Conservation (phyloP, 2,797 vertebrate species). For the Enteromius unitaeniatus region DNA sequence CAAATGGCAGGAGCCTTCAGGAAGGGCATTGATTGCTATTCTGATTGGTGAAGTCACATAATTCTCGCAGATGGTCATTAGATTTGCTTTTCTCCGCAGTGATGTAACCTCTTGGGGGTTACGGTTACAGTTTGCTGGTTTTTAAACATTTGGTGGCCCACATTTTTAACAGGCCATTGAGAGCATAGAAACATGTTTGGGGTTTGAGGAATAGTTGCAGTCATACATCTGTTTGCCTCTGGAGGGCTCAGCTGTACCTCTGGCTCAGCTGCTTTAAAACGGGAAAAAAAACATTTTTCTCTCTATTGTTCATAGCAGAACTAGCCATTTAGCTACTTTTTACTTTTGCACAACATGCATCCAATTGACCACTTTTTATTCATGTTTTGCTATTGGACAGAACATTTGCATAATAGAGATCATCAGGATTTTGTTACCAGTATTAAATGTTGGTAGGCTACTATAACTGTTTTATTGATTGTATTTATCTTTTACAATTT, state of each 20-base stretch:
- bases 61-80: constrained; percentile 1
- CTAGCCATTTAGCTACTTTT: neutral
- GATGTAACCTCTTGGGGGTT: neutral
- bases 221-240: neutral
- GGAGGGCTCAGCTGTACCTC: constrained; percentile 31
- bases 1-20: constrained; percentile 14
- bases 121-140: neutral
- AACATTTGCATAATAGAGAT: neutral
- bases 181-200: neutral
- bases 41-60: neutral
- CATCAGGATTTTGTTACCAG: neutral
- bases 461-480: neutral
- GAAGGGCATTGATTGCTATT: neutral
- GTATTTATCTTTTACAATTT: neutral
- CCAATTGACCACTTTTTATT: neutral
- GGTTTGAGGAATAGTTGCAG: neutral
- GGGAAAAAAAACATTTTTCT: neutral
- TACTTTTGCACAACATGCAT: neutral
- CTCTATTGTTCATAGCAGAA: neutral
- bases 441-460: neutral
- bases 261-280: neutral
- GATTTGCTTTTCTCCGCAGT: neutral
- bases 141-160: neutral
- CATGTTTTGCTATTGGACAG: neutral
- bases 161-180: neutral